Conservation (phyloP, 2,797 vertebrate species). For the Tachyglossus aculeatus region DNA sequence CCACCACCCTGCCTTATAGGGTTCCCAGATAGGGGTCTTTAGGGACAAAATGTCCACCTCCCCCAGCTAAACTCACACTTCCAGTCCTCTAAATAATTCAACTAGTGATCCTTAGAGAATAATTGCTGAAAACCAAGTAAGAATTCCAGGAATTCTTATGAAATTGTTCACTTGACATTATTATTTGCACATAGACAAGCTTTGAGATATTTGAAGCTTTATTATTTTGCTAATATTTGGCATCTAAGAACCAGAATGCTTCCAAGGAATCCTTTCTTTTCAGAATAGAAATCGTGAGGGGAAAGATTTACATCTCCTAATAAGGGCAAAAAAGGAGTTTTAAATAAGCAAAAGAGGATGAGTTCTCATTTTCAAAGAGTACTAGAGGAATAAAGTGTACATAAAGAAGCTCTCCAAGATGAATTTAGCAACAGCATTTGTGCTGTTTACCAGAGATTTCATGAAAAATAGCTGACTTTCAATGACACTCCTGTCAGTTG, state of each 20-base stretch:
- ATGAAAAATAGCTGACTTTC: not conserved
- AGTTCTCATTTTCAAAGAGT: not conserved
- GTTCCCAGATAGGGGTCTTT: too few relatives aligned
- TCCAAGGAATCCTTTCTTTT: not conserved
- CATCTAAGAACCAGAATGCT: not conserved
- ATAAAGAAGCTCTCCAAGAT: not conserved
- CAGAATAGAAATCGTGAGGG: not conserved
- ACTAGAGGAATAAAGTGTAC: not conserved
- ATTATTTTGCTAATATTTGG: not conserved
- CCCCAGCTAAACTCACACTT: too few relatives aligned
- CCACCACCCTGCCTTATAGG: too few relatives aligned
- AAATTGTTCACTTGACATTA: too few relatives aligned
- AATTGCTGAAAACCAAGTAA: too few relatives aligned
- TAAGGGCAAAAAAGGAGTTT: not conserved
- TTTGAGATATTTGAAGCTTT: not conserved
- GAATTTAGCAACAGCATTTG: not conserved
- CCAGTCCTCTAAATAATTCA: too few relatives aligned
- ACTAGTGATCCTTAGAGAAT: too few relatives aligned
- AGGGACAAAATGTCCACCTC: too few relatives aligned
- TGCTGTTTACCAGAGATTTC: not conserved
- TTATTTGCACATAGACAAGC: too few relatives aligned
- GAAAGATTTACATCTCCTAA: not conserved
- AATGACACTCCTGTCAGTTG: not conserved
- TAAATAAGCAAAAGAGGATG: not conserved
- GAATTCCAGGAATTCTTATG: too few relatives aligned